Evolutionary conservation across 1,140 invertebrate genomes (phyloP).

Genomic region (Eurosta solidaginis): DNA sequence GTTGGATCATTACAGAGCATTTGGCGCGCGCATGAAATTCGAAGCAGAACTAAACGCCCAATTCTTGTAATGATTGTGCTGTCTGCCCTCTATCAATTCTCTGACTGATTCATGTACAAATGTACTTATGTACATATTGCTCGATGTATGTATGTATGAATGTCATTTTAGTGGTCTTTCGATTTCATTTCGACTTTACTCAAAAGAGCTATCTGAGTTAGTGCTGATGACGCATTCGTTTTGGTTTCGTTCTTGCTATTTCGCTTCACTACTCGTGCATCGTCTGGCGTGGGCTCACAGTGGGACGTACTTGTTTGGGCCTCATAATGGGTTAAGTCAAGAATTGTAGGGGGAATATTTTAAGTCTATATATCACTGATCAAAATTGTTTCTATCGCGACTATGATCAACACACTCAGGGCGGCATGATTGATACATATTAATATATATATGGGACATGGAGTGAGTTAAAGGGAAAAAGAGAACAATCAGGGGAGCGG

Average conservation of each 20-base stretch:
- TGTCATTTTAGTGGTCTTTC: conserved; percentile 10
- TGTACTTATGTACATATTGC: not conserved
- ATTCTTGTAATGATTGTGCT: not conserved
- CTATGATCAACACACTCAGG: too few species aligned
- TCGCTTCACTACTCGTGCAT: not conserved
- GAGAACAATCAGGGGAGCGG: too few species aligned
- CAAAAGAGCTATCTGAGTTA: too few species aligned
- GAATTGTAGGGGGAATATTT: too few species aligned
- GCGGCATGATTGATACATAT: too few species aligned
- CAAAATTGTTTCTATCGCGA: too few species aligned
- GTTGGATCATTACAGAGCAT: not conserved
- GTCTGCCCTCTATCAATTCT: not conserved
- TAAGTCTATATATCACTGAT: too few species aligned
- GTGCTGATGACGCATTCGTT: not conserved
- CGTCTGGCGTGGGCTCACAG: not conserved
- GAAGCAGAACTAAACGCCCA: not conserved
- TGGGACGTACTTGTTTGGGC: too few species aligned
- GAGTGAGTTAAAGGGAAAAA: too few species aligned
- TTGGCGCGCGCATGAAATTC: not conserved
- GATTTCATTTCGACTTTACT: conserved; percentile 14
- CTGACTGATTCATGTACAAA: not conserved
- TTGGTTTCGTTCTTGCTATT: not conserved
- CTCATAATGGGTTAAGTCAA: too few species aligned
- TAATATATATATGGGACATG: too few species aligned
- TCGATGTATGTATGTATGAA: not conserved